A percentile compares a stretch with the other conserved stretches of the same genome.
Conservation (phyloP, 1,140 invertebrate species). For the Bombus huntii region DNA sequence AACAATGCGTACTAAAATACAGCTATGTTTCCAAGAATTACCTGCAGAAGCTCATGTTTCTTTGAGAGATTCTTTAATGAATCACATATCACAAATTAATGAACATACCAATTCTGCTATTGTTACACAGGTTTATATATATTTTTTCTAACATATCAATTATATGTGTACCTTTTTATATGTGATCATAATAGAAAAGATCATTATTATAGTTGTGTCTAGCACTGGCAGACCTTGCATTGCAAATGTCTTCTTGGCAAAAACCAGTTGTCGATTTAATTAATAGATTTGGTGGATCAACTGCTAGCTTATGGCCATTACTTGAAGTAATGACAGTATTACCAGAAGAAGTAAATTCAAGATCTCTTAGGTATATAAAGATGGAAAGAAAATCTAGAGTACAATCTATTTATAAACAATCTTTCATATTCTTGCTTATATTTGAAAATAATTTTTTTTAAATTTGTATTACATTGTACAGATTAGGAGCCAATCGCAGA, state of each 20-base stretch:
- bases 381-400: conserved; percentile 4
- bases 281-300: conserved; percentile 86
- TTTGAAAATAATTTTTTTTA: neutral
- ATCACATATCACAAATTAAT: conserved; percentile 93
- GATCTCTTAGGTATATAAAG: conserved; percentile 85
- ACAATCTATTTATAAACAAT: neutral
- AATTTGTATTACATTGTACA: conserved; percentile 62
- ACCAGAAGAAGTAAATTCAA: conserved; percentile 96
- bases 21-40: conserved; percentile 96
- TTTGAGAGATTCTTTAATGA: conserved; percentile 94
- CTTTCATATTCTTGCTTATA: neutral
- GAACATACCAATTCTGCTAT: conserved; percentile 92
- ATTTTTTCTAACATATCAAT: conserved; percentile 13
- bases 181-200: conserved; percentile 7
- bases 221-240: conserved; percentile 94
- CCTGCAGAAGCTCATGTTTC: conserved; percentile 92
- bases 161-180: conserved; percentile 6
- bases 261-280: conserved; percentile 94
- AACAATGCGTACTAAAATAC: conserved; percentile 97
- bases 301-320: conserved; percentile 88
- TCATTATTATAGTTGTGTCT: conserved; percentile 88
- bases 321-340: conserved; percentile 96
- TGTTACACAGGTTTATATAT: conserved; percentile 89
- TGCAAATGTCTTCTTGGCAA: conserved; percentile 97
- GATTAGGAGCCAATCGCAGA: conserved; percentile 95